Base-by-base conservation (phyloP, 2,888 invertebrate genomes). In the Cryptocheilus praepositus region DNA sequence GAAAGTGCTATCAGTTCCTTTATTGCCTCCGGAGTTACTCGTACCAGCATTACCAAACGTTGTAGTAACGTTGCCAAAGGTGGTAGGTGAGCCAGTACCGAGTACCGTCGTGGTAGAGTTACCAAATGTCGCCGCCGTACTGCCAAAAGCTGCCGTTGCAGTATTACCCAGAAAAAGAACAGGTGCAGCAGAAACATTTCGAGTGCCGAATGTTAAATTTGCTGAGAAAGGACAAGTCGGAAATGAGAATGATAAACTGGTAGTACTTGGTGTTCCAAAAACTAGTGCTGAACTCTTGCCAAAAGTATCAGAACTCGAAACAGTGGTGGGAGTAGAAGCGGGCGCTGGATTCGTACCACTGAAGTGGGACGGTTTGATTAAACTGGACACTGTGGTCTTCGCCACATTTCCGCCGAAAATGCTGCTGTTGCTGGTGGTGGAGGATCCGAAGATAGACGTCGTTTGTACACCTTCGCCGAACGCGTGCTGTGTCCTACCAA, bases 361-460 rank as follows among this genome's bases (percentile, higher is more conserved):
- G 21, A 69, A 59, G 7, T 66, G 49, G n/a, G 61, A 28, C n/a
- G 74, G 66, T 43, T 74, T 74, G 5, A 66, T 51, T 28, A 62
- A 7, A 13, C 11, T 43, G 28, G 45, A 5, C 18, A 21, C 16
- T 16, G 25, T 16, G 11, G 45, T 13, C 25, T 64, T 60, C 2
- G 51, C 61, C 21, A 64, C 19, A 1, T 21, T 18, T n/a, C 73
- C 73, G 0, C 76, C 79, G 21, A 78, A 78, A 3, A 78, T 70
- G 21, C 46, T 73, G 61, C 69, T 19, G 18, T 54, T 63, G 11
- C 68, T 49, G 8, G 44, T 52, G 11, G 52, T 18, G 4, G 21
- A 3, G 19, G 65, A 69, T 16, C 74, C 81, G 51, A 85, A 86
- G 19, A 82, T 68, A 18, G 77, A 76, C 3, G 59, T 28, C 5